Base-by-base conservation (phyloP, 1,140 invertebrate species). In the Heliconius hewitsoni region DNA sequence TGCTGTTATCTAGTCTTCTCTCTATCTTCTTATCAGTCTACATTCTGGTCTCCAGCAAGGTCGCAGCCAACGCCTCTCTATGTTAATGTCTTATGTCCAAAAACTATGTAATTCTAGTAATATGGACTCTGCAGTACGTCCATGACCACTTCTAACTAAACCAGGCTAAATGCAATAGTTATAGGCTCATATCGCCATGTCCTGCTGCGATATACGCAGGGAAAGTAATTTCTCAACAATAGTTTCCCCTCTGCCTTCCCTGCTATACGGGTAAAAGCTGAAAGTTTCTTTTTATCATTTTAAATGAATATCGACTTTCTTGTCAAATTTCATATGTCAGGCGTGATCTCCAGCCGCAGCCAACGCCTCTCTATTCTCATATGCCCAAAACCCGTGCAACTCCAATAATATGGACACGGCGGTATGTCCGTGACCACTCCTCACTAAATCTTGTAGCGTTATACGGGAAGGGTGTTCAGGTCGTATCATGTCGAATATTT, bases 401-500 rank as follows among this genome's bases (percentile, higher is more conserved):
- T 99, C 99, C 86, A 99, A 98, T 80, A 99, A 95, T 91, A 99
- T 99, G 88, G 97, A 98, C 16, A 99, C 96, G 79, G 99, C 98
- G 8, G 98, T 98, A 86, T 98, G 98, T 3, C 98, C 98, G 94
- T 98, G 98, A 0, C 98, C 98, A 95, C 98, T 98, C 82, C 84
- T 90, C 8, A 97, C 90, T 74, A 99, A 95, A 95, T 99, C 98
- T 86, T 97, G 96, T 2, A 99, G 93, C 0, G 98, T 99, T 82
- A 99, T 99, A 90, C 96, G 97, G 6, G 96, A 95, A 0, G 98
- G 97, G 94, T 99, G 96, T 76, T 95, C 96, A 2, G 98, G 98
- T 86, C 98, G 97, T 0, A 99, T 98, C 98, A 99, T 99, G 94
- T 99, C 98, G 95, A 99, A 99, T 85, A 99, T 98, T 95, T 99